Evolutionary conservation across 2,113 vertebrate genomes (phyloP).

Genomic region (Ameiurus melas): DNA sequence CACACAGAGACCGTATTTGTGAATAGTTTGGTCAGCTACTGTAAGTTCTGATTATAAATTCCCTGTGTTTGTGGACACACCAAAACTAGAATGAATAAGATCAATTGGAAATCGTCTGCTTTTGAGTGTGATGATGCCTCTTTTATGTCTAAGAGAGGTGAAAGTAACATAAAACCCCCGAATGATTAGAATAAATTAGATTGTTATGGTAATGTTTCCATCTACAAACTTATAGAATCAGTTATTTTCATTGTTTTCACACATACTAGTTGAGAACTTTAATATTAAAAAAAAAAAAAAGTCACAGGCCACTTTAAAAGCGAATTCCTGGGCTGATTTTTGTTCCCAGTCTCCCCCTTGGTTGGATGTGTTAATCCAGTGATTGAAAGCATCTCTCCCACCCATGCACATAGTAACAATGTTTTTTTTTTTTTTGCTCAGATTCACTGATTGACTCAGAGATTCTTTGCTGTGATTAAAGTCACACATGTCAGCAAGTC

Average conservation of each 20-base stretch:
- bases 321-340: neutral
- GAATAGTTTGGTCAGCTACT: neutral
- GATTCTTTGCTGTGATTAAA: constrained; percentile 23
- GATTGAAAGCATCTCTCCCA: neutral
- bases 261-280: neutral
- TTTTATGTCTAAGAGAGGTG: neutral
- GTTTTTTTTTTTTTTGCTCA: constrained; percentile 1
- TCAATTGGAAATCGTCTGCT: neutral
- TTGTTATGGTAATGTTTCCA: neutral
- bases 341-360: neutral
- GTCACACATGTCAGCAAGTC: constrained; percentile 35
- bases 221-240: neutral
- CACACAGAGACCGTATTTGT: neutral
- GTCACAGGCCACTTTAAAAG: neutral
- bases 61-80: neutral
- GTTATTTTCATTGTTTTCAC: neutral
- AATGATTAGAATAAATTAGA: neutral
- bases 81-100: neutral
- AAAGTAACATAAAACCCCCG: neutral
- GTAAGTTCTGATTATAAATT: neutral
- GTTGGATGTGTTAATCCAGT: neutral
- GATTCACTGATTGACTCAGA: constrained; percentile 22
- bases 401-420: neutral
- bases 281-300: neutral
- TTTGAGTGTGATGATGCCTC: neutral